Evolutionary conservation across 2,888 invertebrate genomes (phyloP).

Genomic region (Tholera decimalis): DNA sequence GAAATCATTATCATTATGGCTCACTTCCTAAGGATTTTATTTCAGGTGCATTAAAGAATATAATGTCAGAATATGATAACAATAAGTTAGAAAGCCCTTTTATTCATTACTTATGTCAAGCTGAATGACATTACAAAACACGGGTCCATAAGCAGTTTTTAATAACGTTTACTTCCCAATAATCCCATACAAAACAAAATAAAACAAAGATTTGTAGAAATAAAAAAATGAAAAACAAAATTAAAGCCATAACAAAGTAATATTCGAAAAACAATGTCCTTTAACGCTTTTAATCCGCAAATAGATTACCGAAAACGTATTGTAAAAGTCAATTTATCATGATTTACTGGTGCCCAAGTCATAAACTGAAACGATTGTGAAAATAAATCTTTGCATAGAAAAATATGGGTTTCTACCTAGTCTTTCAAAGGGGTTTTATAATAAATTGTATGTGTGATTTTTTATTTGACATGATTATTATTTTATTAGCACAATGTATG

Average conservation of each 20-base stretch:
- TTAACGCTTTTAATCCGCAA: slow-evolving; percentile 79
- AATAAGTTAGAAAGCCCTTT: no score
- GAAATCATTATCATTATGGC: no score
- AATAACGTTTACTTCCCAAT: slow-evolving; percentile 9
- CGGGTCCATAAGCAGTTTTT: background rate
- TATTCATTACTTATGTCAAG: background rate
- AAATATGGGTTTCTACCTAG: no score
- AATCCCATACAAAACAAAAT: slow-evolving; percentile 11
- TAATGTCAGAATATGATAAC: no score
- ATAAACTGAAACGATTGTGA: slow-evolving; percentile 53
- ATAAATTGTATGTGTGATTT: no score
- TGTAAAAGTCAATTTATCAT: slow-evolving; percentile 82
- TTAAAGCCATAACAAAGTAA: slow-evolving; percentile 56
- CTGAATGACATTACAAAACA: background rate
- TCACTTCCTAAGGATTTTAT: no score
- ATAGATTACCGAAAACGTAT: slow-evolving; percentile 82
- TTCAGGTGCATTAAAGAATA: no score
- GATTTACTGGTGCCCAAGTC: slow-evolving; percentile 69
- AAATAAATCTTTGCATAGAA: background rate
- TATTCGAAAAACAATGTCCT: slow-evolving; percentile 70
- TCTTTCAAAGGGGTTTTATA: no score
- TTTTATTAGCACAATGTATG: no score
- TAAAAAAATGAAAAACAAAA: slow-evolving; percentile 45
- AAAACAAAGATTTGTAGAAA: slow-evolving; percentile 6
- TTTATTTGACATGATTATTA: no score